Base-by-base conservation (phyloP, 2,888 invertebrate species). In the Halictus quadricinctus region DNA sequence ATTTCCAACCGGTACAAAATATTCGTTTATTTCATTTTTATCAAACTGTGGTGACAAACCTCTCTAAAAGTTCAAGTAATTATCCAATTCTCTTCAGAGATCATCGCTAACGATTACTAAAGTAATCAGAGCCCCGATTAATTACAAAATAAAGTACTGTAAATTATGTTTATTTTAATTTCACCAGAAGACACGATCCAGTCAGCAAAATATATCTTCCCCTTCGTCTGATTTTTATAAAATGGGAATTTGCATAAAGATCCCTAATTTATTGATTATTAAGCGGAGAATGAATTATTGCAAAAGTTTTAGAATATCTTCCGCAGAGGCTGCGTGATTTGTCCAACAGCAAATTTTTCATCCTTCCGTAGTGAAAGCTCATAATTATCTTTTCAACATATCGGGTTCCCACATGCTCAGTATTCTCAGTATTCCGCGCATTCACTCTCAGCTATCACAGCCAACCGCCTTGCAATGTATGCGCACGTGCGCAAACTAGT, bases 401-500 rank as follows among this genome's bases (percentile, higher is more conserved):
- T 78, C 43, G 54, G 15, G 48, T 36, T 13, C 41, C 21, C 48
- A 5, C 64, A 29, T 18, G 18, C 29, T 64, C 64, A 13, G 36
- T 29, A 29, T 13, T 64, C 66, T 73, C 48, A 10, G 84, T 76
- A 69, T 77, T 58, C 76, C 76, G n/a, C 18, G 79, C 69, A 60
- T 77, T 76, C 76, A 79, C 15, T 76, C 54, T 25, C 41, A 41
- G 60, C 50, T 73, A 74, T 79, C 85, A 25, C 73, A 81, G 74
- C 79, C 72, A 76, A 74, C 72, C 69, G 73, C 21, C 66, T 73
- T 25, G 76, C 69, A 78, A 70, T 86, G 86, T 86, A 50, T 86
- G 83, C 86, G 64, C 86, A 87, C 87, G 86, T 86, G 86, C 66
- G 78, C 80, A 86, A 86, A 86, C 78, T 76, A 18, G 7, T 75